These are phyloP conservation scores for Oegoconia quadripuncta DNA, from an alignment of 2,888 invertebrate genomes.

Conservation along the genomic window DNA sequence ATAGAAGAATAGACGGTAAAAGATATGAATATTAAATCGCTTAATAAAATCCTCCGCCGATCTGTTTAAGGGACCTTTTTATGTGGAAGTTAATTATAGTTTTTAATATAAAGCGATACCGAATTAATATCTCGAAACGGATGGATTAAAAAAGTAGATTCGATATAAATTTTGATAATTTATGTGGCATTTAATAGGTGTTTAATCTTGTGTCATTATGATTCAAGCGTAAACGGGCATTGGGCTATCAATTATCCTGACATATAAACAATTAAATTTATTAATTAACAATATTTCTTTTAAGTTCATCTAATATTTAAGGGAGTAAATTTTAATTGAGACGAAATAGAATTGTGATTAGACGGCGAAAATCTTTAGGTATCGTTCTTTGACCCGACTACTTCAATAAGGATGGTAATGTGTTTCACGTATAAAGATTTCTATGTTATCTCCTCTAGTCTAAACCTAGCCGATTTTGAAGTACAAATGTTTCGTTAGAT, in stretches of 20 bases:
- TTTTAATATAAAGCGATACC: constrained; percentile 66
- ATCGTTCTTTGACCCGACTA: too few relatives aligned
- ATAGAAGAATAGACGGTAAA: constrained; percentile 54
- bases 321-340: not conserved
- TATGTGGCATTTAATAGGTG: constrained; percentile 57
- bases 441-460: too few relatives aligned
- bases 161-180: constrained; percentile 70
- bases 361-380: too few relatives aligned
- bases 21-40: constrained; percentile 62
- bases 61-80: constrained; percentile 59
- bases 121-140: constrained; percentile 65
- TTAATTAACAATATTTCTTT: constrained; percentile 1
- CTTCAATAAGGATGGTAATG: too few relatives aligned
- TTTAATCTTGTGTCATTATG: constrained; percentile 52
- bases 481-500: too few relatives aligned
- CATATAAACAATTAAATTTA: constrained; percentile 10
- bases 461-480: too few relatives aligned
- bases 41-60: constrained; percentile 52
- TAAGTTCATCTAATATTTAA: not conserved
- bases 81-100: constrained; percentile 70
- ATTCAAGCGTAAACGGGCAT: constrained; percentile 24
- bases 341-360: too few relatives aligned
- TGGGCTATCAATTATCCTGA: constrained; percentile 15
- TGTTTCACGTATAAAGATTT: too few relatives aligned
- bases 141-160: constrained; percentile 65